These are phyloP conservation scores for Hycleus cichorii DNA, from an alignment of 1,140 invertebrate genomes.

Conservation along the genomic window DNA sequence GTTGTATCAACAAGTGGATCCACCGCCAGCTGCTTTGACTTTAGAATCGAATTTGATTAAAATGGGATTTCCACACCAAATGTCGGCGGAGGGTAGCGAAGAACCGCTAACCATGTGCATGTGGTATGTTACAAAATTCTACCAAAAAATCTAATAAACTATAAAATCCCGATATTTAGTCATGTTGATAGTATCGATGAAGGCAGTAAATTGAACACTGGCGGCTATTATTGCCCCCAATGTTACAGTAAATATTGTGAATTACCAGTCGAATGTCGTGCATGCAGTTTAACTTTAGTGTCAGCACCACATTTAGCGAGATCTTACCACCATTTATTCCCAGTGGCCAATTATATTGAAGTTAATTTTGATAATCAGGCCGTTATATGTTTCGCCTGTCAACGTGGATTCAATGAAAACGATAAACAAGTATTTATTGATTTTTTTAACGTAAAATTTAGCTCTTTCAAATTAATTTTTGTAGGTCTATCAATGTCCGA, in stretches of 20 bases:
- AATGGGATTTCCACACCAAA: slow-evolving; percentile 86
- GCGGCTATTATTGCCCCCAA: slow-evolving; percentile 92
- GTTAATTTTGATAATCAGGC: slow-evolving; percentile 47
- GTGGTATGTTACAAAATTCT: slow-evolving; percentile 55
- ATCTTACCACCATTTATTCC: slow-evolving; percentile 95
- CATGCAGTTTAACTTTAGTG: slow-evolving; percentile 92
- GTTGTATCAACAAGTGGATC: slow-evolving; percentile 70
- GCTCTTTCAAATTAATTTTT: slow-evolving; percentile 28
- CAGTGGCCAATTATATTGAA: slow-evolving; percentile 79
- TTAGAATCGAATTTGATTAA: slow-evolving; percentile 80
- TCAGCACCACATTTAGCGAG: slow-evolving; percentile 94
- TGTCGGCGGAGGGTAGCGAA: slow-evolving; percentile 52
- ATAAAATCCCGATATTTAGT: slow-evolving; percentile 44
- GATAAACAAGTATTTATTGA: slow-evolving; percentile 61
- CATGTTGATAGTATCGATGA: slow-evolving; percentile 71
- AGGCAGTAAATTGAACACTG: slow-evolving; percentile 55
- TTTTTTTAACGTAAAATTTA: no score
- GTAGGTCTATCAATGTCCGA: slow-evolving; percentile 70
- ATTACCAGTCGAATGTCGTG: slow-evolving; percentile 91
- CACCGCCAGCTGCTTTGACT: slow-evolving; percentile 73
- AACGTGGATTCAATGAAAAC: slow-evolving; percentile 55
- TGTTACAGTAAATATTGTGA: slow-evolving; percentile 97
- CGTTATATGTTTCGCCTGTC: slow-evolving; percentile 61
- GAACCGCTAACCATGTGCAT: slow-evolving; percentile 73
- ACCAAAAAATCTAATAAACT: not conserved